Conservation (phyloP, 2,797 vertebrate genomes). For the Phylloscopus collybita region DNA sequence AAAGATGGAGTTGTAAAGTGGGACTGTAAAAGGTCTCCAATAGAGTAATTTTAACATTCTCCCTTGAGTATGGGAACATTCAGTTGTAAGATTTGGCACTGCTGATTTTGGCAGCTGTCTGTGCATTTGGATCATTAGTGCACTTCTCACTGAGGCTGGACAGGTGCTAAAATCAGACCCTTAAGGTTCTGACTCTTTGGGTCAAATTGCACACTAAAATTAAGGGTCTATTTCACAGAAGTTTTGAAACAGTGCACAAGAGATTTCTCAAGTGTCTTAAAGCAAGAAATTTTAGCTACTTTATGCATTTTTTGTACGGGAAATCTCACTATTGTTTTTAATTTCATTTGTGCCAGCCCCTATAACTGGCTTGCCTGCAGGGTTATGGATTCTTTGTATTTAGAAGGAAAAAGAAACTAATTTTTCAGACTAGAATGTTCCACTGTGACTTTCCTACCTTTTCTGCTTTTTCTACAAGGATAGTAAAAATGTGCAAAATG, state of each 20-base stretch:
- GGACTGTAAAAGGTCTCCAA: not conserved
- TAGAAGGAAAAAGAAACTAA: not conserved
- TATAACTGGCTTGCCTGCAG: not conserved
- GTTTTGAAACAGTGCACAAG: not conserved
- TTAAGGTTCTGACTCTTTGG: not conserved
- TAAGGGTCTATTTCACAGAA: not conserved
- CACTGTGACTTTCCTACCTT: not conserved
- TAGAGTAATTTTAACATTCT: not conserved
- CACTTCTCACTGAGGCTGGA: not conserved
- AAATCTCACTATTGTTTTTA: not conserved
- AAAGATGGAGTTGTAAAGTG: not conserved
- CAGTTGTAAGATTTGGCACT: not conserved
- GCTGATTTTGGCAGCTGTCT: not conserved
- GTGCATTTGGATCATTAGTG: not conserved
- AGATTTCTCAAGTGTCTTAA: not conserved
- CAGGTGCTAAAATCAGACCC: not conserved
- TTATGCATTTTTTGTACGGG: not conserved
- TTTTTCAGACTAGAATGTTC: not conserved
- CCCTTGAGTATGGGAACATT: not conserved
- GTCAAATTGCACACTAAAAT: not conserved
- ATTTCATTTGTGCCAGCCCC: not conserved
- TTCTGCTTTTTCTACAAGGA: not conserved
- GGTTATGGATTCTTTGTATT: not conserved
- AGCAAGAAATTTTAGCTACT: not conserved
- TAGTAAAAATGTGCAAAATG: not conserved